Evolutionary conservation across 2,113 vertebrate genomes (phyloP).

Genomic region (Otocyon megalotis): DNA sequence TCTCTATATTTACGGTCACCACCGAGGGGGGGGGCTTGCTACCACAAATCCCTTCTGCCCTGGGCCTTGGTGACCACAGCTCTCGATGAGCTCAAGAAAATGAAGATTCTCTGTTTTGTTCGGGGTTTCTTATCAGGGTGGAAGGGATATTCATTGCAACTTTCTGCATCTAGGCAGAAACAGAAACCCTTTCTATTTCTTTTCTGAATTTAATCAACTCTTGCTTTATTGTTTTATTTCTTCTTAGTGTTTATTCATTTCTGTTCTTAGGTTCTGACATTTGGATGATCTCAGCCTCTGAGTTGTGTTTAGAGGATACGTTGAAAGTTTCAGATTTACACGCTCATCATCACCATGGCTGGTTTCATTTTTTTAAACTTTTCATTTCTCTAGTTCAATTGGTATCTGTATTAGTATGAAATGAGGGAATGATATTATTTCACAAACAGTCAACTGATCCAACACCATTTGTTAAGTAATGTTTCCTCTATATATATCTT

Average conservation of each 20-base stretch:
- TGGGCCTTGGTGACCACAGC: background rate
- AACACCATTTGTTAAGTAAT: background rate
- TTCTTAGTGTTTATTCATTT: slow-evolving; percentile 2
- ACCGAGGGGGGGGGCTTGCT: background rate
- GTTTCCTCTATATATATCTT: background rate
- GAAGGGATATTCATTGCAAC: background rate
- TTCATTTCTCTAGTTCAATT: background rate
- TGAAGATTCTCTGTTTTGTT: background rate
- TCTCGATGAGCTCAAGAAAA: background rate
- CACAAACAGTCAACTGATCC: background rate
- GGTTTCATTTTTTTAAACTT: background rate
- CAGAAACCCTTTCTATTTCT: background rate
- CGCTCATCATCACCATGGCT: background rate
- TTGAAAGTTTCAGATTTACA: slow-evolving; percentile 29
- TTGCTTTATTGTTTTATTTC: background rate
- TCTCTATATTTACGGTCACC: background rate
- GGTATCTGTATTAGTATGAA: background rate
- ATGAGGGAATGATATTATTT: background rate
- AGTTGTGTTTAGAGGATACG: background rate
- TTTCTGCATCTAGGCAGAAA: background rate
- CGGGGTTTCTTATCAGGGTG: background rate
- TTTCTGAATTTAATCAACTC: background rate
- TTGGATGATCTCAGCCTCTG: background rate
- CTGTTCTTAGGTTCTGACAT: background rate
- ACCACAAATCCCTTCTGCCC: background rate